phyloP scores from a whole-genome alignment of 2,113 vertebrate genomes.

The Triplophysa rosa region DNA sequence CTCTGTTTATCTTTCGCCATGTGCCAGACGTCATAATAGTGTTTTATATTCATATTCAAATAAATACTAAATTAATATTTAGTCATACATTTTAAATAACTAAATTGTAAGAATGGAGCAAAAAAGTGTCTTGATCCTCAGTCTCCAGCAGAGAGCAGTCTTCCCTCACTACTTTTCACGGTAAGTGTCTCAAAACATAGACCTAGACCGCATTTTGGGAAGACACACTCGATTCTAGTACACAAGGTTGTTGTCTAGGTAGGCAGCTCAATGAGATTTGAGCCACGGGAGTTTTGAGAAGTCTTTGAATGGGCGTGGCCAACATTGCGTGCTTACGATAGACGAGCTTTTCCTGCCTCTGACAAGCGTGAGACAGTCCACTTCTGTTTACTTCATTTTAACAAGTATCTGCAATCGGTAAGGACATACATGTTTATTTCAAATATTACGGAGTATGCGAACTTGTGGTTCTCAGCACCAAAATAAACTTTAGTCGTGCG shows the following conservation, averaged over 20 bases:
- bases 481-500: not conserved
- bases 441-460: not conserved
- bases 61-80: no score
- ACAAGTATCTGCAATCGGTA: slow-evolving; percentile 6
- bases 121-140: not conserved
- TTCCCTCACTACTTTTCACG: not conserved
- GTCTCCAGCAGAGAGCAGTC: not conserved
- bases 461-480: not conserved
- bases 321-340: not conserved
- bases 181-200: not conserved
- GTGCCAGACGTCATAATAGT: no score
- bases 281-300: not conserved
- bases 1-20: no score
- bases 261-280: not conserved
- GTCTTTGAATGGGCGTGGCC: slow-evolving; percentile 15
- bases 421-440: not conserved
- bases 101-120: no score
- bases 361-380: not conserved
- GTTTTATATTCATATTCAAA: no score
- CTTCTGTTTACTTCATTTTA: not conserved
- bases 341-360: not conserved
- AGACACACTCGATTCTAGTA: no score
- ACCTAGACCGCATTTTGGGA: not conserved
- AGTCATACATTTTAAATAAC: no score
- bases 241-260: no score